Base-by-base conservation (phyloP, 1,140 invertebrate species). In the Calephelis nemesis region DNA sequence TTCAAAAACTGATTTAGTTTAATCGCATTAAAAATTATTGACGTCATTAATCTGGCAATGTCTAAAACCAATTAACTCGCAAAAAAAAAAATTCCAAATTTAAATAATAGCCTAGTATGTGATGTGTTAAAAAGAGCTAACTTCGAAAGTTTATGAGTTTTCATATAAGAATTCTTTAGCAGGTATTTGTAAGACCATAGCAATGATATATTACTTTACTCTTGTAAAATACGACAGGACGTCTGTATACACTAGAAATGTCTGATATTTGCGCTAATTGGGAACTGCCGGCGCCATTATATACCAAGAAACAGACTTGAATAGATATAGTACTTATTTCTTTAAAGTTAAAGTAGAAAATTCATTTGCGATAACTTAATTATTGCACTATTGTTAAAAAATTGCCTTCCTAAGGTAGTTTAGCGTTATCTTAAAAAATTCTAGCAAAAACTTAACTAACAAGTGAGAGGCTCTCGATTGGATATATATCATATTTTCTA, bases 401-500 rank as follows among this genome's bases (percentile, higher is more conserved):
- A 73, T 65, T 73, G 68, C 68, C 71, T 69, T 72, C 45, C 69
- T 52, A n/a, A 73, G 67, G 39, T 47, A 58, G 45, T 45, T 69
- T 65, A 65, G 52, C 42, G 40, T 70, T 62, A 68, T 70, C 65
- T n/a, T 58, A 65, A 65, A 40, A 62, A 74, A 74, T 62, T 62
- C 60, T n/a, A 66, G 69, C 68, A 72, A 72, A 70, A 75, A 68
- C 49, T 40, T 10, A n/a, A 52, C n/a, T 11, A 47, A 65, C 62
- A 52, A 49, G 40, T 54, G 42, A 62, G 63, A 71, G 49, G 67
- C 65, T 54, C 52, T 62, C 54, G 47, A 58, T 68, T 63, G 52
- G 42, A 69, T 49, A 70, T 73, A 73, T 66, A 71, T 69, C 69
- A 71, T 71, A 74, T 75, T 69, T 71, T 69, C 62, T 69, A 30